A percentile compares a stretch with the other conserved stretches of the same genome.
These are phyloP conservation scores for Ammospiza caudacuta DNA, from an alignment of 2,113 vertebrate genomes.

Conservation along the genomic window DNA sequence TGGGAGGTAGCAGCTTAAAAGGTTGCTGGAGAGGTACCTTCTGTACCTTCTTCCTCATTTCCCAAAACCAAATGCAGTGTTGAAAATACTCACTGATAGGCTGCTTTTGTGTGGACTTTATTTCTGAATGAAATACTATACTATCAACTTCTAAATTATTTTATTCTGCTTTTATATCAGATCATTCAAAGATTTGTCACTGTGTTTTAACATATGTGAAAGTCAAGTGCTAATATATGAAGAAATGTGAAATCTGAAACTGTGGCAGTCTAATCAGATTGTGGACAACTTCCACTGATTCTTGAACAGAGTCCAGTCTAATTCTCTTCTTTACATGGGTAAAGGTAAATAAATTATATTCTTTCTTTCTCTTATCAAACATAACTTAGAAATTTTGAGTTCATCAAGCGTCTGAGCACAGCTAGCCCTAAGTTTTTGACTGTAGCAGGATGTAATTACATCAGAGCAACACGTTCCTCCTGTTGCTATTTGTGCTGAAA, in stretches of 20 bases:
- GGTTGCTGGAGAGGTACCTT: neutral
- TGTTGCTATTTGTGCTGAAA: constrained; percentile 15
- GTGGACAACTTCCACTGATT: neutral
- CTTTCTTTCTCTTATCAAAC: neutral
- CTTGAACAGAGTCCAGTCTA: neutral
- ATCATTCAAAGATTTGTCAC: neutral
- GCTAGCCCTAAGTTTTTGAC: neutral
- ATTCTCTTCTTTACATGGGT: neutral
- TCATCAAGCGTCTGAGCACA: neutral
- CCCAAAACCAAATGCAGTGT: neutral
- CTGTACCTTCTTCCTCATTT: neutral
- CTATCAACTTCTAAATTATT: neutral
- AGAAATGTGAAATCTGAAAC: neutral
- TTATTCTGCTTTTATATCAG: neutral
- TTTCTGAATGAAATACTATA: neutral
- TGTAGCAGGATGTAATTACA: constrained; percentile 30
- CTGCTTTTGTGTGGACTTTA: neutral
- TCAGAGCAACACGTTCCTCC: neutral
- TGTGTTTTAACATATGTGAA: neutral
- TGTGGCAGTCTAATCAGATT: neutral
- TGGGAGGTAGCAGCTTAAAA: constrained; percentile 32
- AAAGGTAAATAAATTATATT: neutral
- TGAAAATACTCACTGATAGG: neutral
- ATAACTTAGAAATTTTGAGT: neutral
- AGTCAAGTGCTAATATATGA: neutral